A percentile compares a stretch with the other conserved stretches of the same genome.
phyloP scores from a whole-genome alignment of 2,888 invertebrate species.

The Epicampocera succincta region DNA sequence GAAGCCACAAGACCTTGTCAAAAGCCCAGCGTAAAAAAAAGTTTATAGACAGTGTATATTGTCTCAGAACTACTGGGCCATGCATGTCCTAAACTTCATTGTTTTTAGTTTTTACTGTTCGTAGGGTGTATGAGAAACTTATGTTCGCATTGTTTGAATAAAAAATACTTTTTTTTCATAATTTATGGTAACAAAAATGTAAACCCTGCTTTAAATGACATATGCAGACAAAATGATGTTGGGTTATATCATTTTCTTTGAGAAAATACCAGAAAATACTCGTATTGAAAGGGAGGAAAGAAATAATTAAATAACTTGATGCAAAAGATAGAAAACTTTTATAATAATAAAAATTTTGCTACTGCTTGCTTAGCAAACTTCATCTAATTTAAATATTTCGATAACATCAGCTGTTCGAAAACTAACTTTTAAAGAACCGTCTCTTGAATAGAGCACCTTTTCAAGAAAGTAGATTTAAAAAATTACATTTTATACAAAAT shows the following conservation, averaged over 20 bases:
- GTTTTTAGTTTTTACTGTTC: background rate
- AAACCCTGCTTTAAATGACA: constrained; percentile 7
- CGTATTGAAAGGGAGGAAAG: background rate
- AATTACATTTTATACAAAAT: no score
- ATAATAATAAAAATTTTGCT: background rate
- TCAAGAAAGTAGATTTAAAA: no score
- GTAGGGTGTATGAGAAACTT: constrained; percentile 30
- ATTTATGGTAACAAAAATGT: constrained; percentile 4
- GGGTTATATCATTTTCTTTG: background rate
- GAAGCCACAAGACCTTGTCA: no score
- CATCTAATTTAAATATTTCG: no score
- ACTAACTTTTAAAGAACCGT: no score
- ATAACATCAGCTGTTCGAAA: no score
- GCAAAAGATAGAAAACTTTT: background rate
- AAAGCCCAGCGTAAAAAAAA: no score
- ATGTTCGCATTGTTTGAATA: constrained; percentile 5
- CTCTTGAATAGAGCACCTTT: no score
- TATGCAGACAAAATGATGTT: constrained; percentile 8
- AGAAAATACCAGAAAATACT: no score
- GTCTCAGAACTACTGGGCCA: constrained; percentile 12
- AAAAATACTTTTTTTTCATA: constrained; percentile 24
- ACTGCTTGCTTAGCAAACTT: no score
- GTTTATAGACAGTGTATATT: no score
- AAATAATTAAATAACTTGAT: background rate
- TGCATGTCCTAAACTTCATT: background rate